Percentiles rank a stretch among this genome's conserved stretches.
Conservation (phyloP, 2,113 vertebrate species). For the Stigmatopora nigra region DNA sequence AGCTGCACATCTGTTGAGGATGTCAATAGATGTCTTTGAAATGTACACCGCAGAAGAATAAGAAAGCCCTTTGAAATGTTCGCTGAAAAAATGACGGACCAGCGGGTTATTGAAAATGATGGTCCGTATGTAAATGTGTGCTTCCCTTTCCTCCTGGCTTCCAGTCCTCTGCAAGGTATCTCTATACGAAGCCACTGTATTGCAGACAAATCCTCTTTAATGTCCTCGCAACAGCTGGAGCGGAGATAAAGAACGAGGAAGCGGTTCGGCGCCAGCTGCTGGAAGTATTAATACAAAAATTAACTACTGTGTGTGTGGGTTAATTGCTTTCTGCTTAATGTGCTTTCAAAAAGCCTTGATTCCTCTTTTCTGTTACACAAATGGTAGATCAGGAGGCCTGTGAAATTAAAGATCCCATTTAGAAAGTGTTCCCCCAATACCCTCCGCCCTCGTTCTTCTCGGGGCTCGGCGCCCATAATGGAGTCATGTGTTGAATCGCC, state of each 20-base stretch:
- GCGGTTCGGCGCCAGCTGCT: constrained; percentile 68
- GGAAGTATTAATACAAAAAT: constrained; percentile 73
- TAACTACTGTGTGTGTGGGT: constrained; percentile 70
- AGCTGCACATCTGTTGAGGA: constrained; percentile 63
- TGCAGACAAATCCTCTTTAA: constrained; percentile 71
- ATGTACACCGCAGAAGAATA: constrained; percentile 56
- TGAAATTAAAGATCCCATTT: constrained; percentile 71
- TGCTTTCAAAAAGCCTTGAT: constrained; percentile 70
- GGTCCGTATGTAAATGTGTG: constrained; percentile 65
- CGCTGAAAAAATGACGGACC: constrained; percentile 44
- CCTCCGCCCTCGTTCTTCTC: constrained; percentile 55
- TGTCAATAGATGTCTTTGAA: constrained; percentile 64
- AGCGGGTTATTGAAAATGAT: constrained; percentile 52
- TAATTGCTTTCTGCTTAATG: constrained; percentile 77
- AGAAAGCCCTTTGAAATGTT: constrained; percentile 54
- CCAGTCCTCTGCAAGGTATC: constrained; percentile 57
- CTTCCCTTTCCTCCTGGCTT: constrained; percentile 42
- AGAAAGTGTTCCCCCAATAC: constrained; percentile 12
- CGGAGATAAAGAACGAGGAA: constrained; percentile 68
- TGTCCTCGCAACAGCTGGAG: constrained; percentile 71
- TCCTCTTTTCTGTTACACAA: constrained; percentile 69
- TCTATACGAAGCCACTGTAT: constrained; percentile 69
- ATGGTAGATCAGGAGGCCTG: constrained; percentile 64
- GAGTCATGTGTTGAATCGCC: constrained; percentile 72
- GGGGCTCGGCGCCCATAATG: constrained; percentile 67